phyloP scores from a whole-genome alignment of 2,888 invertebrate species.

The Polia nebulosa region DNA sequence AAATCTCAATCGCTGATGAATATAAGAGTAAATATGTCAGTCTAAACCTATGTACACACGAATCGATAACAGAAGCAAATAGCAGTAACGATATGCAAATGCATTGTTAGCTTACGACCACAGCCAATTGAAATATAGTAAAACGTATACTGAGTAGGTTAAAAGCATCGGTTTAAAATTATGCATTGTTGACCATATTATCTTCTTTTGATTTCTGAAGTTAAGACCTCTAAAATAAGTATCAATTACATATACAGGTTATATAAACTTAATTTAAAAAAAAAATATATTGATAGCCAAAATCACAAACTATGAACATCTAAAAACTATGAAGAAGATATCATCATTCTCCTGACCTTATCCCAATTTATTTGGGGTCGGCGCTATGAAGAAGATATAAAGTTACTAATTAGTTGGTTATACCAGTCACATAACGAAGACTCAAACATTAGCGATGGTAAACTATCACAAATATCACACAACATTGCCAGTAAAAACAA shows the following conservation, averaged over 20 bases:
- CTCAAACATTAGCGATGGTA: neutral
- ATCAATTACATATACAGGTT: neutral
- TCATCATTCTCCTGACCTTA: no score
- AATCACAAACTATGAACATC: neutral
- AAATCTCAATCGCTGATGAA: neutral
- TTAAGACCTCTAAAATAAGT: neutral
- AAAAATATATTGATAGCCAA: neutral
- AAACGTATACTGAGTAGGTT: neutral
- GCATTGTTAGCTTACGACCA: conserved; percentile 11
- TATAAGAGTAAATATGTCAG: neutral
- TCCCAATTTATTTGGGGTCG: no score
- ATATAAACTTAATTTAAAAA: neutral
- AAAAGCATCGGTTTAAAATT: neutral
- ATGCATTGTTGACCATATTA: no score
- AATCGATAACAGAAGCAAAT: neutral
- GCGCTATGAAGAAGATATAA: neutral
- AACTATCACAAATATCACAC: conserved; percentile 25
- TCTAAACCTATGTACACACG: neutral
- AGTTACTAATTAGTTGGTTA: neutral
- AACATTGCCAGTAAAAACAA: neutral
- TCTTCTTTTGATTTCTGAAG: neutral
- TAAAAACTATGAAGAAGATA: neutral
- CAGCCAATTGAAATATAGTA: conserved; percentile 2
- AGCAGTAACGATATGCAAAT: neutral
- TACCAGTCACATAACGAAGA: neutral